Evolutionary conservation across 2,888 invertebrate species (phyloP).

Genomic region (Periphyllus acericola): DNA sequence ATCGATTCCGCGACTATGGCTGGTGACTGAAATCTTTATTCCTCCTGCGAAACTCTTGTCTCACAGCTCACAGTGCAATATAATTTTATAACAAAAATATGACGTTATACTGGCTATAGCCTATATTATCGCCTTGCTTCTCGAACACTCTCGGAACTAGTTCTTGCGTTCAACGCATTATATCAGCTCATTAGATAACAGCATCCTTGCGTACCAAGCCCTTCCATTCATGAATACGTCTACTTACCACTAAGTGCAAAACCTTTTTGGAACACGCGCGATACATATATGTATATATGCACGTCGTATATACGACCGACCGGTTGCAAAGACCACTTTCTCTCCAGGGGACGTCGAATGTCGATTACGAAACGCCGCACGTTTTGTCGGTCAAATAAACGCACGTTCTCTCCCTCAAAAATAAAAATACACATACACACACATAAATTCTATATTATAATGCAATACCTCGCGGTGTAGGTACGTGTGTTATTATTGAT

Average conservation of each 20-base stretch:
- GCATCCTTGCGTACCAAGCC: slow-evolving; percentile 18
- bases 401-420: slow-evolving; percentile 34
- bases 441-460: neutral
- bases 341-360: slow-evolving; percentile 42
- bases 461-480: slow-evolving; percentile 20
- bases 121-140: neutral
- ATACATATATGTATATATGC: neutral
- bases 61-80: neutral
- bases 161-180: neutral
- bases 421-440: neutral
- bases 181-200: slow-evolving; percentile 8
- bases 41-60: neutral
- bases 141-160: neutral
- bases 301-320: slow-evolving; percentile 1
- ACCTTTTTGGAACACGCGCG: slow-evolving; percentile 18
- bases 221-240: slow-evolving; percentile 10
- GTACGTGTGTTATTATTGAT: neutral
- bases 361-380: slow-evolving; percentile 44
- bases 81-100: neutral
- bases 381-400: slow-evolving; percentile 51
- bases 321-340: slow-evolving; percentile 58
- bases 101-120: neutral
- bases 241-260: slow-evolving; percentile 31
- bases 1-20: neutral
- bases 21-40: neutral